phyloP scores from a whole-genome alignment of 2,797 vertebrate species.

The Esox masquinongy region DNA sequence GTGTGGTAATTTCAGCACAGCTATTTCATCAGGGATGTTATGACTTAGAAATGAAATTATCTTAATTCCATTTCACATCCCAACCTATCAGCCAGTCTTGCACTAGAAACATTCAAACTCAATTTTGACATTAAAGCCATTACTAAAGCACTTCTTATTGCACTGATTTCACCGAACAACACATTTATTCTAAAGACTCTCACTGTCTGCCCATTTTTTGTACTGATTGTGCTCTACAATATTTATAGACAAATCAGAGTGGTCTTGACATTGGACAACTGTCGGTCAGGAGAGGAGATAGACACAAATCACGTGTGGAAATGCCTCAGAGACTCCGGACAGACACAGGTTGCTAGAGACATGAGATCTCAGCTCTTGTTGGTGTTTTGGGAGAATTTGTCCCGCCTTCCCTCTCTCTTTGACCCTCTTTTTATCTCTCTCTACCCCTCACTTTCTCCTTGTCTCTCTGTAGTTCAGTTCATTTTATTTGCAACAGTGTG shows the following conservation, averaged over 20 bases:
- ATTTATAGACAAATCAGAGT: background rate
- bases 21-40: background rate
- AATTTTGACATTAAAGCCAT: background rate
- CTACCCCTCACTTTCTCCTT: background rate
- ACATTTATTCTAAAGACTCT: background rate
- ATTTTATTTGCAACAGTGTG: background rate
- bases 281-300: background rate
- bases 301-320: background rate
- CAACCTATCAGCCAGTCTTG: background rate
- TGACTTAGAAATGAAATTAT: background rate
- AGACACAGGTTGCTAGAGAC: background rate
- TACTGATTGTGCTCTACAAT: background rate
- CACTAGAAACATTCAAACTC: background rate
- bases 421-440: background rate
- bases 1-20: background rate
- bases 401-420: background rate
- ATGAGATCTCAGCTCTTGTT: background rate
- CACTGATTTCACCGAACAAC: background rate
- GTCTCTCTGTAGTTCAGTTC: background rate
- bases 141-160: background rate
- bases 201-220: background rate
- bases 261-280: background rate
- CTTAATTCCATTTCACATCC: conserved; percentile 3
- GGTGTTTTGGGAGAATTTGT: background rate
- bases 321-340: background rate